Evolutionary conservation across 2,888 invertebrate genomes (phyloP), one percentile per base, ranked within the genome.

Genomic region (Cosmorhoe ocellata): DNA sequence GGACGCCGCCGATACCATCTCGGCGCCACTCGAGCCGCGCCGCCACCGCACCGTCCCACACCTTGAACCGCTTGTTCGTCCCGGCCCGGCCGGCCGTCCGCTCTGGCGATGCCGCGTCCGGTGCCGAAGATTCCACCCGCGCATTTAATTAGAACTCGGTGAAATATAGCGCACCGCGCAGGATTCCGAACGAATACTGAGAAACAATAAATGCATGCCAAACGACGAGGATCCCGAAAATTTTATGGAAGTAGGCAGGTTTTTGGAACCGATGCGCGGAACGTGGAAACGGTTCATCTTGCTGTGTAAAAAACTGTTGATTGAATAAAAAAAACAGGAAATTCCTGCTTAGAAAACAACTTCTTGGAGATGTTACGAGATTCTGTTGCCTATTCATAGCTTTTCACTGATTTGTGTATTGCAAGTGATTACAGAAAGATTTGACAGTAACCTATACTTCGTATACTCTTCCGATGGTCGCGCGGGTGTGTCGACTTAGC

Each of bases 111-210:
- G 64, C 60, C 62, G 70, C 73, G 79, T 72, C 74, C 77, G 74
- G 75, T 72, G 74, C 72, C 70, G 63, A 68, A 74, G 74, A 70
- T 71, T 75, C 71, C 76, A 73, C 71, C 66, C 67, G 64, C 64
- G 73, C 68, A 71, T 79, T 83, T 87, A 88, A 88, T 89, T 88
- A 86, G 76, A 76, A 77, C 69, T 74, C 74, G 67, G 76, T 86
- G 81, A 89, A 78, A 83, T 88, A 88, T 85, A 77, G 79, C 78
- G 69, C 70, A 67, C 76, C 74, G 79, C 76, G 74, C 80, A 73
- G 70, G 71, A 72, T 57, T 66, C 67, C 63, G 67, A 66, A 66
- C 67, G 68, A 76, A 80, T 87, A 84, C 83, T 68, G 70, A 76
- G 85, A 85, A 84, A 71, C 76, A 75, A 81, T 84, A 79, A 53